Evolutionary conservation across 2,888 invertebrate species (phyloP), one percentile per base, ranked within the genome.

Genomic region (Chaetogeoica ovagalla): DNA sequence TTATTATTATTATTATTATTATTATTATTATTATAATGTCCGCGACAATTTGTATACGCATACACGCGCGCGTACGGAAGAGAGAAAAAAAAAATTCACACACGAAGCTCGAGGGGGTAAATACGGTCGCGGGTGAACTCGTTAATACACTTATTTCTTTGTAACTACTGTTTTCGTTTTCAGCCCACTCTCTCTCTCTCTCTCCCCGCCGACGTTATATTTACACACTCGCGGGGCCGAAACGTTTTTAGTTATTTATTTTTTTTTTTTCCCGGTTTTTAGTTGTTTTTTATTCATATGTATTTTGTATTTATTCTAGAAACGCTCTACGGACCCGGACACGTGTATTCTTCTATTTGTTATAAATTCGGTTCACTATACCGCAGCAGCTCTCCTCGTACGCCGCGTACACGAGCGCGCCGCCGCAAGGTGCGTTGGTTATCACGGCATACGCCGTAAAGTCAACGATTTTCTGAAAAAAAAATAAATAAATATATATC

Each of bases 61-160:
- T n/a, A n/a, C 6, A 43, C 43, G 6, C 43, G 43, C 52, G 69
- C 4, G 4, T 30, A 4, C 4, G 30, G 30, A 30, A 4, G 21
- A 55, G n/a, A 15, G 43, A 17, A 4, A 17, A 62, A 37, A 48
- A 13, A 60, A 79, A 71, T 79, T 79, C 79, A 79, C 79, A 79
- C 79, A 79, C 77, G 30, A 19, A 19, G 19, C 21, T 39, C 37
- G 43, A 15, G 13, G 71, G 70, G 79, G 79, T 71, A 63, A 55
- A n/a, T 0, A n/a, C 6, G 21, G 21, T 6, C 4, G 69, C 48
- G 69, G 57, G 30, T 4, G 30, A 30, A 4, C 63, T 71, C 79
- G 71, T 79, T 71, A 71, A 79, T 71, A 79, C 79, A 65, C 79
- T 71, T 30, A 30, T 30, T n/a, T 71, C 79, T 71, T 66, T 76